phyloP scores from a whole-genome alignment of 2,113 vertebrate species.

The Etia nguti region DNA sequence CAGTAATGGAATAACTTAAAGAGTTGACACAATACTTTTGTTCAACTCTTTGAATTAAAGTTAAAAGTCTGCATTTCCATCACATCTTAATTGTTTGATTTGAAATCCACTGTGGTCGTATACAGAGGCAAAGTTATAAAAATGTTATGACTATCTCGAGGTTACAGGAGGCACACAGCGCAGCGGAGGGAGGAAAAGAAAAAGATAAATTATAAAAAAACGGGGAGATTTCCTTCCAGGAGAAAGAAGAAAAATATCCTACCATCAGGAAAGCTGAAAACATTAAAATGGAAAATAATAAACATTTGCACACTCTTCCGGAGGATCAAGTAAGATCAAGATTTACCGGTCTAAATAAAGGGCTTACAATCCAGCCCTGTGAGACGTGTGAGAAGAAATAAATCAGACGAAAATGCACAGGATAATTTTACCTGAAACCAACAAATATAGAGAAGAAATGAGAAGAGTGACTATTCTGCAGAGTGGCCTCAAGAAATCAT shows the following conservation, averaged over 20 bases:
- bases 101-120: neutral
- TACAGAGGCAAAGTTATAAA: neutral
- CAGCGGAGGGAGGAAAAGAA: rapidly evolving
- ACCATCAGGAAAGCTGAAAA: neutral
- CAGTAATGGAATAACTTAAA: neutral
- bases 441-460: neutral
- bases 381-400: neutral
- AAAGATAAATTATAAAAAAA: neutral
- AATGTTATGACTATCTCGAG: neutral
- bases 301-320: neutral
- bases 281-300: neutral
- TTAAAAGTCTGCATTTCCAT: neutral
- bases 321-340: neutral
- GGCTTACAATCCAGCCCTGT: neutral
- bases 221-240: neutral
- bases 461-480: neutral
- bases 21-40: neutral
- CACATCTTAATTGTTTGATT: neutral
- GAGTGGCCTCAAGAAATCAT: rapidly evolving
- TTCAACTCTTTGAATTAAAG: neutral
- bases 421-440: neutral
- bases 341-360: neutral
- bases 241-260: neutral
- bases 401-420: neutral
- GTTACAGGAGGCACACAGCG: neutral